Percentiles rank a stretch among this genome's conserved stretches.
phyloP scores from a whole-genome alignment of 2,888 invertebrate genomes.

The Acanthococcus lagerstroemiae region DNA sequence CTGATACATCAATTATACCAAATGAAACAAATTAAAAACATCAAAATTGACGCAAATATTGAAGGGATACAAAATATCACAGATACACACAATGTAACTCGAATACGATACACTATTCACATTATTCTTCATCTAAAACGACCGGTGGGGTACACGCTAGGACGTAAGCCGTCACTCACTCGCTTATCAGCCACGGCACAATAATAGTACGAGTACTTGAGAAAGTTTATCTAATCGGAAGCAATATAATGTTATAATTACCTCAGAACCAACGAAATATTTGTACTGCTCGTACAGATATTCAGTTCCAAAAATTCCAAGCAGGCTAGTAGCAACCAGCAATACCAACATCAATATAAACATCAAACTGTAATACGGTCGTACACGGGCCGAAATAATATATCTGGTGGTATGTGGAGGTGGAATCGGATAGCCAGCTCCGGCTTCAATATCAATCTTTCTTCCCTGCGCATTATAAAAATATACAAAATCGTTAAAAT shows the following conservation, averaged over 20 bases:
- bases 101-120: no score
- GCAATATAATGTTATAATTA: slow-evolving; percentile 7
- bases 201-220: no score
- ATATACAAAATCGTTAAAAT: not conserved
- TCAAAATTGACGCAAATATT: no score
- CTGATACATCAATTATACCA: no score
- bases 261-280: slow-evolving; percentile 25
- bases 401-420: slow-evolving; percentile 16
- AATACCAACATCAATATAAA: slow-evolving; percentile 23
- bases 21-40: no score
- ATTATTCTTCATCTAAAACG: no score
- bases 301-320: slow-evolving; percentile 29
- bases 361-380: slow-evolving; percentile 27
- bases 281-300: slow-evolving; percentile 27
- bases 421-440: slow-evolving; percentile 18
- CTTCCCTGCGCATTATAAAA: not conserved
- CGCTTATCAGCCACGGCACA: no score
- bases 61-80: no score
- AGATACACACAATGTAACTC: no score
- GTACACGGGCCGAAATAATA: slow-evolving; percentile 19
- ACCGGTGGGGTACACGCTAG: no score
- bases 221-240: no score
- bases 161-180: no score
- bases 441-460: slow-evolving; percentile 19
- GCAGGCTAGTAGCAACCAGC: slow-evolving; percentile 19